Evolutionary conservation across 1,140 invertebrate genomes (phyloP), one percentile per base, ranked within the genome.

Genomic region (Tetraneura akinire): DNA sequence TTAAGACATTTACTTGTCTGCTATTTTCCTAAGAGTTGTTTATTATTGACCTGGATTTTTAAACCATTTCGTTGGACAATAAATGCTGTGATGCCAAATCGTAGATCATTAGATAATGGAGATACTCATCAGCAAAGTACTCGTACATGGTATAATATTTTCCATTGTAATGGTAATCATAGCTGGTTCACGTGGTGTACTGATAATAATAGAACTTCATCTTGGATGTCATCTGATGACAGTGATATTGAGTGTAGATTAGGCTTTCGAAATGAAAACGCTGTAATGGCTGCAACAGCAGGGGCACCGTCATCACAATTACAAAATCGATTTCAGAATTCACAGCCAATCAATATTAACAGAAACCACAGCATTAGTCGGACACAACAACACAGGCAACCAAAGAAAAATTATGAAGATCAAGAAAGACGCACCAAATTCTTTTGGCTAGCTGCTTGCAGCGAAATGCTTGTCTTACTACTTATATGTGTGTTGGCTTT

Each of bases 401-500:
- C 29, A 13, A 71, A 23, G 26, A 23, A 23, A 5, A 71, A 29
- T 13, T 71, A 32, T 32, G 45, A 71, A 71, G 47, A 71, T 6
- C 45, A 71, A 71, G 68, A 71, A 13, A 49, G 26, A 13, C 68
- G 23, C 14, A 51, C 47, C 1, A 51, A 23, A 23, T 71, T 71
- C 26, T 71, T 51, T 71, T 71, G 68, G 68, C 14, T 49, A n/a
- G 16, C 8, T 51, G 68, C 68, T 9, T 32, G 68, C 47, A 29
- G 47, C 13, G 68, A 71, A 4, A 1, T 71, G 9, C 3, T 71
- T 1, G 45, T 51, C 4, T 14, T 71, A 3, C 10, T 71, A 3
- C 68, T 71, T 18, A 18, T 71, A 9, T 71, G 68, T 51, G 16
- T 71, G 3, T 71, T 71, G 9, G 68, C 68, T 29, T n/a, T 71